A percentile compares a stretch with the other conserved stretches of the same genome.
Conservation (phyloP, 2,888 invertebrate genomes). For the Dasysyrphus tricinctus region DNA sequence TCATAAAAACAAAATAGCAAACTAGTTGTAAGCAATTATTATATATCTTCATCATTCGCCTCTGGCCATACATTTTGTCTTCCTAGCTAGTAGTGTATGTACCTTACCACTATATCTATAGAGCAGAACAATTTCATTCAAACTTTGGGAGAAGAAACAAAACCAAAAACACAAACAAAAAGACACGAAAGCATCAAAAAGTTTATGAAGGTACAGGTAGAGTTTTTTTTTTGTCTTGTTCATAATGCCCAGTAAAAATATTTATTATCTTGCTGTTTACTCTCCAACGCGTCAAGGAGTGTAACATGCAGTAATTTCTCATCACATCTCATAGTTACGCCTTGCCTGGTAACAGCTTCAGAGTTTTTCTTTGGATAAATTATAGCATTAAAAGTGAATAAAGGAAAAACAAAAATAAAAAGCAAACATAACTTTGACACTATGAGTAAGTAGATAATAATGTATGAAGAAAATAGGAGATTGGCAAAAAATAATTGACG, state of each 20-base stretch:
- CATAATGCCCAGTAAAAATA: constrained; percentile 10
- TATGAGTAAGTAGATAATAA: too few relatives aligned
- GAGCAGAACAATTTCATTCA: background rate
- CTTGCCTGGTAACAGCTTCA: background rate
- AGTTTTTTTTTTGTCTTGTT: background rate
- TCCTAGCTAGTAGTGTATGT: background rate
- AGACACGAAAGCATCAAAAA: constrained; percentile 7
- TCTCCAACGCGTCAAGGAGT: constrained; percentile 37
- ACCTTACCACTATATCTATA: background rate
- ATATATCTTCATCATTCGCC: constrained; percentile 38
- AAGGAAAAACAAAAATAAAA: background rate
- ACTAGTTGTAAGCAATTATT: constrained; percentile 46
- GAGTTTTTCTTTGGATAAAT: background rate
- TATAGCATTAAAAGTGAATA: background rate
- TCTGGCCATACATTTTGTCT: constrained; percentile 28
- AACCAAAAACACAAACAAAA: background rate
- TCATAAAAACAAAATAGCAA: constrained; percentile 34
- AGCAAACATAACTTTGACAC: background rate
- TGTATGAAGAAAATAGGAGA: too few relatives aligned
- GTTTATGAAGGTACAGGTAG: constrained; percentile 28
- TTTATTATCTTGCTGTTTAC: constrained; percentile 30
- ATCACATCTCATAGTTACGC: constrained; percentile 17
- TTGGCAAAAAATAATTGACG: too few relatives aligned
- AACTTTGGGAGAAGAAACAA: background rate
- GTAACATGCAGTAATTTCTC: constrained; percentile 34